Evolutionary conservation across 1,140 invertebrate species (phyloP), one percentile per base, ranked within the genome.

Genomic region (Atta colombica): DNA sequence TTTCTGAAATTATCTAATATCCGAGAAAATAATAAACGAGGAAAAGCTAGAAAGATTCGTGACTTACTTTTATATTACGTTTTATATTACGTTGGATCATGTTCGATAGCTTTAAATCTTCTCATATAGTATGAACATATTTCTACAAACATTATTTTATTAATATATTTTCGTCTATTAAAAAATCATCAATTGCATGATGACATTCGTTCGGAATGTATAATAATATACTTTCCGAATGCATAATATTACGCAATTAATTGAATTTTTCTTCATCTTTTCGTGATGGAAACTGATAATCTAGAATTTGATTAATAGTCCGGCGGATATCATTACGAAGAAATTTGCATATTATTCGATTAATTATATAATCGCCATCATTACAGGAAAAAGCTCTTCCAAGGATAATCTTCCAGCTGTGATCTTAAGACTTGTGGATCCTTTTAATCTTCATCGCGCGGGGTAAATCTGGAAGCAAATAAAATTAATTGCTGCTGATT

Each of bases 291-390:
- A 81, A 58, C 31, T 18, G 21, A 10, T 51, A 75, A 63, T 14
- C 12, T 31, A 14, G 18, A 55, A 6, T 51, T 82, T 63, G 45
- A 84, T 84, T 74, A 74, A 82, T 60, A 82, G 28, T 58, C 14
- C 12, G 18, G 3, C 39, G 31, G 49, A 55, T 74, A 45, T 72
- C 61, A 60, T 74, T 35, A 49, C 8, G 14, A 3, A 72, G 18
- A 82, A 61, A 75, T 84, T 75, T 84, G n/a, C 55, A 84, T 84
- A 84, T 74, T 84, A 60, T 45, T 10, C 7, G 39, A 75, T 49
- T 84, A 84, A 35, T 84, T 84, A 63, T 51, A 55, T 25, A 74
- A 25, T 31, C 39, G 16, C 3, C 25, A 45, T 12, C 18, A 16
- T 84, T 14, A 25, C 25, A 25, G 18, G 6, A 14, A 63, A n/a